A percentile compares a stretch with the other conserved stretches of the same genome.
Conservation (phyloP, 2,797 vertebrate genomes). For the Poeciliopsis infans region DNA sequence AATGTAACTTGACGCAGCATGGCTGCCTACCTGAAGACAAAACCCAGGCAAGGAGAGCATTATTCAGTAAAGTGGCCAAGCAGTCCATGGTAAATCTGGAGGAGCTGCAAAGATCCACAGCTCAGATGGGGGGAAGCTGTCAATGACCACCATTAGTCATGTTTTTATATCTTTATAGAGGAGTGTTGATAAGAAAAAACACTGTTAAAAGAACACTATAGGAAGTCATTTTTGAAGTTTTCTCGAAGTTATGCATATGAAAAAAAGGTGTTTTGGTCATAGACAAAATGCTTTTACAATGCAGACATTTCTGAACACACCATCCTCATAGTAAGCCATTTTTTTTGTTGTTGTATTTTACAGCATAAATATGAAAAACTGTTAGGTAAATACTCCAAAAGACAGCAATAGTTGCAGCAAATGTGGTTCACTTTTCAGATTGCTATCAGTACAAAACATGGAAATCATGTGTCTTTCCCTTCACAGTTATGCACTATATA, state of each 20-base stretch:
- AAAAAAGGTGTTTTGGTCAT: background rate
- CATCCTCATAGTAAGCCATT: background rate
- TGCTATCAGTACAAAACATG: background rate
- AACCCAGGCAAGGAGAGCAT: background rate
- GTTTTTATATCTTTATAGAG: too few species aligned
- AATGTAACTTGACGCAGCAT: background rate
- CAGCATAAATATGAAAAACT: background rate
- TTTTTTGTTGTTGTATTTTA: background rate
- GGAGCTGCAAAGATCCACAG: background rate
- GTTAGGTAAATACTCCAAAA: background rate
- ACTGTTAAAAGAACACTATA: background rate
- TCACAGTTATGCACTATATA: background rate
- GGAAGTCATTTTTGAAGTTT: background rate
- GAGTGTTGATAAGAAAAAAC: background rate
- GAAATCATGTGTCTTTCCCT: background rate
- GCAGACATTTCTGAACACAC: background rate
- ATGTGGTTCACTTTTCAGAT: background rate
- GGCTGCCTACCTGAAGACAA: background rate
- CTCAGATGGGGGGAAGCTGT: background rate
- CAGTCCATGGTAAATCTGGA: background rate
- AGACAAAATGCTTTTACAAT: background rate
- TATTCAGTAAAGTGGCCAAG: background rate
- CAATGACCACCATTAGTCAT: background rate
- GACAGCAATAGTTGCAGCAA: background rate
- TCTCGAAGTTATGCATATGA: background rate